These are phyloP conservation scores for Tetheella fluctuosa DNA, from an alignment of 2,888 invertebrate genomes.

Conservation along the genomic window DNA sequence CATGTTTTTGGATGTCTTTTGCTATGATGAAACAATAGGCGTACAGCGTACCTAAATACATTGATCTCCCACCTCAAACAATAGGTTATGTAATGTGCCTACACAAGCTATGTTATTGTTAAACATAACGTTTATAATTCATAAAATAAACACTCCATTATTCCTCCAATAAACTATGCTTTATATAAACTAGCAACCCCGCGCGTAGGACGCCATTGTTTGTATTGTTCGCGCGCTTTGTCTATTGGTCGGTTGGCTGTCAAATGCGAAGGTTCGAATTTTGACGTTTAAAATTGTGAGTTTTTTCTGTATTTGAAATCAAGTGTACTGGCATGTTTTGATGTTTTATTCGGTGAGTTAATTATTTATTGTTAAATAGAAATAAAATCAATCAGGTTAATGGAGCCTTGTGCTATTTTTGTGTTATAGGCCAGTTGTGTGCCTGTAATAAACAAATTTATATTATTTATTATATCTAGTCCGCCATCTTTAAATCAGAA, in stretches of 20 bases:
- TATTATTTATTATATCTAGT: too few relatives aligned
- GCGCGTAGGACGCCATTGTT: constrained; percentile 30
- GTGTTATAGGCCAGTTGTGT: too few relatives aligned
- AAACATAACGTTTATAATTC: constrained; percentile 35
- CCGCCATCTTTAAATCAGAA: neutral
- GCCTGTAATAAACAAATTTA: too few relatives aligned
- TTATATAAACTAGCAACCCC: constrained; percentile 35
- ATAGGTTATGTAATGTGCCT: neutral
- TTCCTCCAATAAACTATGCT: constrained; percentile 33
- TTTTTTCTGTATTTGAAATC: too few relatives aligned
- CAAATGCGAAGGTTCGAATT: constrained; percentile 12
- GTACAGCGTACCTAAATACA: too few relatives aligned
- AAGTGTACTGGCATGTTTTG: neutral
- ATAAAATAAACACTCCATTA: constrained; percentile 35
- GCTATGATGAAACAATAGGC: neutral
- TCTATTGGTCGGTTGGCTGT: constrained; percentile 39
- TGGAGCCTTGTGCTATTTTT: too few relatives aligned
- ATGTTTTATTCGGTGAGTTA: constrained; percentile 6
- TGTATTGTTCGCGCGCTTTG: constrained; percentile 40
- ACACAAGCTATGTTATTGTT: neutral
- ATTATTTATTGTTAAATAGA: neutral
- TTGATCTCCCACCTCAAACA: neutral
- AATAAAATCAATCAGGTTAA: too few relatives aligned
- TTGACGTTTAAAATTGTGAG: too few relatives aligned
- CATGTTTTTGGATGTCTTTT: neutral